A percentile compares a stretch with the other conserved stretches of the same genome.
These are phyloP conservation scores for Scarus forsteni DNA, from an alignment of 2,797 vertebrate genomes.

Conservation along the genomic window DNA sequence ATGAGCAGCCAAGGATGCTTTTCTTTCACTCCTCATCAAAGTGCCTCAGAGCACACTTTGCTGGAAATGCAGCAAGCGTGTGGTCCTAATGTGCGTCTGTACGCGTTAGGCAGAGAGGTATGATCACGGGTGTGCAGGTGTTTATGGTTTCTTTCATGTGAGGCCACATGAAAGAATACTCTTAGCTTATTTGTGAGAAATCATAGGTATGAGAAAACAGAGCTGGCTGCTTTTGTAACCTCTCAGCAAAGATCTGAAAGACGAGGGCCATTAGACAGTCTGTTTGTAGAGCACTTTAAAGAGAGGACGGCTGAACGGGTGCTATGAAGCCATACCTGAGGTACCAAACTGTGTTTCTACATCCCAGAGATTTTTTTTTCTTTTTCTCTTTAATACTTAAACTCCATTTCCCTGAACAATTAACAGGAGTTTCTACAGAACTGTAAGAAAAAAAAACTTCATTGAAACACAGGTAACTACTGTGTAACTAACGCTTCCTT, in stretches of 20 bases:
- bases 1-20: conserved; percentile 63
- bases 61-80: conserved; percentile 25
- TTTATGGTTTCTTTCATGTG: conserved; percentile 39
- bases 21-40: conserved; percentile 70
- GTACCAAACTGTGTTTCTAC: conserved; percentile 18
- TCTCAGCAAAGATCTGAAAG: conserved; percentile 24
- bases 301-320: conserved; percentile 20
- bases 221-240: conserved; percentile 10
- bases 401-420: neutral
- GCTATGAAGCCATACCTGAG: conserved; percentile 20
- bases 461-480: too few species aligned
- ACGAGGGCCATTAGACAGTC: conserved; percentile 37
- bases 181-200: conserved; percentile 20
- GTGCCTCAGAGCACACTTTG: conserved; percentile 50
- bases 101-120: neutral
- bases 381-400: neutral
- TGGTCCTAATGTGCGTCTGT: neutral
- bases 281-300: conserved; percentile 51
- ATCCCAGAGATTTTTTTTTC: neutral
- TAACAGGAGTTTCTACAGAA: neutral
- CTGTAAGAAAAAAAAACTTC: too few species aligned
- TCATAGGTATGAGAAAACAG: conserved; percentile 16
- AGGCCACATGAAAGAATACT: conserved; percentile 21
- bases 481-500: too few species aligned
- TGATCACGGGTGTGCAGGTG: conserved; percentile 16